Evolutionary conservation across 1,140 invertebrate species (phyloP).

Genomic region (Arion vulgaris): DNA sequence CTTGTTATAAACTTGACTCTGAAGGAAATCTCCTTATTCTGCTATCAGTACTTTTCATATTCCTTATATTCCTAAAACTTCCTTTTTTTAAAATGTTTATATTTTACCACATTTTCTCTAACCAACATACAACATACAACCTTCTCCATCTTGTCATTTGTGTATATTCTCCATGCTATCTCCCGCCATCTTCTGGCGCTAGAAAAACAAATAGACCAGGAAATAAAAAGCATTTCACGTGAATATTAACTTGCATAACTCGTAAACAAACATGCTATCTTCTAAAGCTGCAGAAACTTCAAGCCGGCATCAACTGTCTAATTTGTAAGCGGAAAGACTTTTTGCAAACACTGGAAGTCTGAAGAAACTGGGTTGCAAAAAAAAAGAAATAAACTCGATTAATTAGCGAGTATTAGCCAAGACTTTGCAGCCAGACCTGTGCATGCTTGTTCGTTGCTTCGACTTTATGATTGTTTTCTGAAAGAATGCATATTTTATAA

Average conservation of each 20-base stretch:
- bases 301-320: slow-evolving; percentile 1
- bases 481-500: neutral
- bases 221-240: neutral
- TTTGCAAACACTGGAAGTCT: neutral
- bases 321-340: slow-evolving; percentile 7
- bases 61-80: too few species aligned
- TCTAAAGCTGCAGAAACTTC: neutral
- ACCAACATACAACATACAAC: too few species aligned
- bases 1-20: too few species aligned
- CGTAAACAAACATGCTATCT: neutral
- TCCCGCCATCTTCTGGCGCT: neutral
- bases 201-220: neutral
- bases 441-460: neutral
- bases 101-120: too few species aligned
- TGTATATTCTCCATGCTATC: too few species aligned
- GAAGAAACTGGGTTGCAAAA: neutral
- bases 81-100: too few species aligned
- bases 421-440: neutral
- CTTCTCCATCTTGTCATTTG: too few species aligned
- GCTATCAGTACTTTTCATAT: too few species aligned
- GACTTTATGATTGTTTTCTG: neutral
- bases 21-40: too few species aligned
- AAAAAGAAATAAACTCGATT: slow-evolving; percentile 6
- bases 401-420: neutral
- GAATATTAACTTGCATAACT: neutral